A percentile compares a stretch with the other conserved stretches of the same genome.
Evolutionary conservation across 2,113 vertebrate species (phyloP).

Genomic region (Xenopus laevis): DNA sequence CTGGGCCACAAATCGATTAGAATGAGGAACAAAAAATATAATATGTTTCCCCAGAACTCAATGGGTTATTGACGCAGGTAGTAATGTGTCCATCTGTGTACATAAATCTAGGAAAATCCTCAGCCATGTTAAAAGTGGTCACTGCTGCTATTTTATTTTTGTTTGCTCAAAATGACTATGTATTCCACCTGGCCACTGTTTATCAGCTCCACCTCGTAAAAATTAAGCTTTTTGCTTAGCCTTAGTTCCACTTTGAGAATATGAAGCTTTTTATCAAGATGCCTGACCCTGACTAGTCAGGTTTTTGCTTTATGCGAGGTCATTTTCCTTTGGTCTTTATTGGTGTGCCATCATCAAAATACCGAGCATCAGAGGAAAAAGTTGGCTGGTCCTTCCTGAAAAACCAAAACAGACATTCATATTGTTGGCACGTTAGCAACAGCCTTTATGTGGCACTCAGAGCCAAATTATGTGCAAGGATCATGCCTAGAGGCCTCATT

Average conservation of each 20-base stretch:
- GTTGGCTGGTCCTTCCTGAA: too few relatives aligned
- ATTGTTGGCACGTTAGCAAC: too few relatives aligned
- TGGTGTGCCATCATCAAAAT: too few relatives aligned
- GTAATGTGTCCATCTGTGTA: too few relatives aligned
- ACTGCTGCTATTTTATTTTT: constrained; percentile 3
- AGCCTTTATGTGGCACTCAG: too few relatives aligned
- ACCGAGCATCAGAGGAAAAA: too few relatives aligned
- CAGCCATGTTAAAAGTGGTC: constrained; percentile 6
- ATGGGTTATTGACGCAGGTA: too few relatives aligned
- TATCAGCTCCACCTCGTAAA: neutral
- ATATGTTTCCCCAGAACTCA: too few relatives aligned
- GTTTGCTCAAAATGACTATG: neutral
- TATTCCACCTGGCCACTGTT: neutral
- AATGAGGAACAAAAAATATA: neutral
- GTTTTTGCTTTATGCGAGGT: neutral
- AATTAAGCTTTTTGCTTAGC: neutral
- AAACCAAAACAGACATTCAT: too few relatives aligned
- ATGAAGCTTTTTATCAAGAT: neutral
- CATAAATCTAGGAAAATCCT: neutral
- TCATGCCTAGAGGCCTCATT: too few relatives aligned
- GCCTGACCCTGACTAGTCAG: neutral
- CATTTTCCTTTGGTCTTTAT: too few relatives aligned
- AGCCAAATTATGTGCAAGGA: too few relatives aligned
- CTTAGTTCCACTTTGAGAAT: neutral
- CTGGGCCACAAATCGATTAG: neutral